A percentile compares a stretch with the other conserved stretches of the same genome.
Conservation (phyloP, 2,797 vertebrate genomes). For the Lerista edwardsae region DNA sequence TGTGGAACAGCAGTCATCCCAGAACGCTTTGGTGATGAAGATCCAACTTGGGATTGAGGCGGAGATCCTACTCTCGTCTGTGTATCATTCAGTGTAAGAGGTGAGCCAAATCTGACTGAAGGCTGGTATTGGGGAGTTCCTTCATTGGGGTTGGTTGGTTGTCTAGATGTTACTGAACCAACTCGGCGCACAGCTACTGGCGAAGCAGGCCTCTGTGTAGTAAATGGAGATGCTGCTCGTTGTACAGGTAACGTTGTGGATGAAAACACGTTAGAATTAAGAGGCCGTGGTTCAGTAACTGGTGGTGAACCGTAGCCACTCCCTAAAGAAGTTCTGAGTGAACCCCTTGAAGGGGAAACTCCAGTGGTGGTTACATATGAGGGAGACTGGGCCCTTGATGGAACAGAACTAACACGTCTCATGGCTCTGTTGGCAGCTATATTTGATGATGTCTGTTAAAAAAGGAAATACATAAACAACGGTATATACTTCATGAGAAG, state of each 20-base stretch:
- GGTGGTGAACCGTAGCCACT: conserved; percentile 89
- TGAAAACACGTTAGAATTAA: conserved; percentile 83
- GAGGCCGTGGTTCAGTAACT: conserved; percentile 83
- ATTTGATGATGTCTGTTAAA: conserved; percentile 78
- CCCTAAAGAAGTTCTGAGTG: conserved; percentile 86
- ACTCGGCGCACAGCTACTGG: conserved; percentile 84
- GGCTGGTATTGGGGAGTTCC: conserved; percentile 83
- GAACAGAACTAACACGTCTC: conserved; percentile 93
- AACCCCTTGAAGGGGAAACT: conserved; percentile 89
- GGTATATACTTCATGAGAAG: not conserved
- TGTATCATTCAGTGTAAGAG: conserved; percentile 81
- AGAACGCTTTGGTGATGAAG: conserved; percentile 83
- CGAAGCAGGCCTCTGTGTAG: conserved; percentile 83
- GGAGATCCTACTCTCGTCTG: conserved; percentile 79
- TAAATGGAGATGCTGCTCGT: conserved; percentile 84
- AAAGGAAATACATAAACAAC: not conserved
- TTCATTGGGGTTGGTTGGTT: conserved; percentile 75
- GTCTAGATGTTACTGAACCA: conserved; percentile 84
- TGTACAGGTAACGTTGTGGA: conserved; percentile 89
- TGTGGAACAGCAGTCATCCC: conserved; percentile 95
- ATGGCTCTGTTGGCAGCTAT: conserved; percentile 83
- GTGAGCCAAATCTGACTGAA: conserved; percentile 84
- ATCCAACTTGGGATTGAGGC: conserved; percentile 76
- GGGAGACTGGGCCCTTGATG: conserved; percentile 92
- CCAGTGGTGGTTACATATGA: conserved; percentile 84